phyloP scores from a whole-genome alignment of 1,140 invertebrate species.

The Brachionus plicatilis region DNA sequence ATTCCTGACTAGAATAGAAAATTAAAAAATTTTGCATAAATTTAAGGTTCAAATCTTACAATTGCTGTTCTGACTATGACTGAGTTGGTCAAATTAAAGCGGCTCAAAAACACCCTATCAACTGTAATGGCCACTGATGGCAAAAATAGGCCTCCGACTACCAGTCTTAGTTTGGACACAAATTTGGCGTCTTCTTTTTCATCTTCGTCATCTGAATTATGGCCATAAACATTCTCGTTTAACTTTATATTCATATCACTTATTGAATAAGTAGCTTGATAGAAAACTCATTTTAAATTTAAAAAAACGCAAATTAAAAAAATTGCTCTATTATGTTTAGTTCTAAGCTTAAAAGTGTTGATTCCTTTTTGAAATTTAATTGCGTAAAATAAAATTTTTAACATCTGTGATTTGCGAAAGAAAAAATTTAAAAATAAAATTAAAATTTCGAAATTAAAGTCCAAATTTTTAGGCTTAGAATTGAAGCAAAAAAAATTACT shows the following conservation, averaged over 20 bases:
- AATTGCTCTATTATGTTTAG: neutral
- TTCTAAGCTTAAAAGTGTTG: neutral
- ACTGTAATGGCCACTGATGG: constrained; percentile 86
- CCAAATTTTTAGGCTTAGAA: neutral
- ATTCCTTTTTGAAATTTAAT: neutral
- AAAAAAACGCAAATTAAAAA: neutral
- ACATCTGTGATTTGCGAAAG: neutral
- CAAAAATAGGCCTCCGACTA: constrained; percentile 84
- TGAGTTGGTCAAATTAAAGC: neutral
- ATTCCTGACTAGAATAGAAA: neutral
- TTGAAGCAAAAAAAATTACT: neutral
- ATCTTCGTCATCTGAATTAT: neutral
- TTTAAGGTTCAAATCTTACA: neutral
- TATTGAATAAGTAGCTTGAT: constrained; percentile 26
- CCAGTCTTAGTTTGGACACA: constrained; percentile 76
- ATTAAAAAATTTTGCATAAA: neutral
- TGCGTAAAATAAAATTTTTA: neutral
- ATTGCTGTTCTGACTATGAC: neutral
- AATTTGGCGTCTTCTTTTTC: constrained; percentile 32
- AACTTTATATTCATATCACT: neutral
- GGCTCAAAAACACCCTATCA: constrained; percentile 50
- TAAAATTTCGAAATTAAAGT: neutral
- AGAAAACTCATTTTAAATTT: neutral
- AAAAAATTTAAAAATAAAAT: neutral
- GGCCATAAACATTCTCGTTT: constrained; percentile 21